These are phyloP conservation scores for Apodemus sylvaticus DNA, from an alignment of 2,113 vertebrate genomes.

Conservation along the genomic window DNA sequence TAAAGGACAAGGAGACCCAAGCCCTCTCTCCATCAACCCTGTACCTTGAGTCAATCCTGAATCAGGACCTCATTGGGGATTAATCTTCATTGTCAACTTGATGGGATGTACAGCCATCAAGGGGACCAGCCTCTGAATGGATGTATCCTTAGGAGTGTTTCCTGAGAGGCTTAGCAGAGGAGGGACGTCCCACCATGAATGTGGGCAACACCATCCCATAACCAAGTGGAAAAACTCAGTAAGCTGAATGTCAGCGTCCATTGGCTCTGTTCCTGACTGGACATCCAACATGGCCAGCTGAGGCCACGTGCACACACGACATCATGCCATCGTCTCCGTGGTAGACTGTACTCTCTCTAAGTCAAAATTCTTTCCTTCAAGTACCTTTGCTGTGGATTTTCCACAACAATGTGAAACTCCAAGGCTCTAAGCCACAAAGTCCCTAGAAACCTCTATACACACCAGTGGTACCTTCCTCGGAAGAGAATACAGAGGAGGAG, in stretches of 20 bases:
- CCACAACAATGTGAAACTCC: not conserved
- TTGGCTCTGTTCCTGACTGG: not conserved
- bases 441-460: fast-evolving
- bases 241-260: no score
- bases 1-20: not conserved
- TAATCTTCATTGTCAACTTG: not conserved
- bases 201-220: not conserved
- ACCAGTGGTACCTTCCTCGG: fast-evolving
- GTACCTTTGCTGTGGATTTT: not conserved
- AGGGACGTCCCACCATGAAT: not conserved
- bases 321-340: not conserved
- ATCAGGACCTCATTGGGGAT: not conserved
- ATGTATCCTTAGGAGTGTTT: not conserved
- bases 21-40: fast-evolving
- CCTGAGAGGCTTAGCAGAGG: not conserved
- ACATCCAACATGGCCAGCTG: no score
- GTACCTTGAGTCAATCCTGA: no score
- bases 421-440: fast-evolving
- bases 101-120: not conserved
- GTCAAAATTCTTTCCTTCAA: not conserved
- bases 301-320: no score
- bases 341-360: not conserved
- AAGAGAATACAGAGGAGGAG: fast-evolving
- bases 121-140: not conserved
- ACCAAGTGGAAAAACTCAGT: not conserved